Evolutionary conservation across 1,140 invertebrate genomes (phyloP).

Genomic region (Drosophila lacertosa): DNA sequence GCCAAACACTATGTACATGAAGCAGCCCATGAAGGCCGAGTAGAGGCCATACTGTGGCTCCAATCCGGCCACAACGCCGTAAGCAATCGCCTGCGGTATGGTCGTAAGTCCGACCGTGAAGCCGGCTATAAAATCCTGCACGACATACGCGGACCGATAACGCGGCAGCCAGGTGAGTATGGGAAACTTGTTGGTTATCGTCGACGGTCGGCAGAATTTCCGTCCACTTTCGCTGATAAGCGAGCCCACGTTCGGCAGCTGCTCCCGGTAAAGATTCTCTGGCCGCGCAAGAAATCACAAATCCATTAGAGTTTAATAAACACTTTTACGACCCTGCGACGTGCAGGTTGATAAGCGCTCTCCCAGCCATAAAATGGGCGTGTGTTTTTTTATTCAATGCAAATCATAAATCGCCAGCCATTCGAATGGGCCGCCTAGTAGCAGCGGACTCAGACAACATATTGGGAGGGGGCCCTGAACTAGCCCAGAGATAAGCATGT

Average conservation of each 20-base stretch:
- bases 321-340: constrained; percentile 16
- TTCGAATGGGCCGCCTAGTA: constrained; percentile 15
- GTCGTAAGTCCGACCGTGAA: constrained; percentile 93
- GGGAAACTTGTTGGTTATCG: constrained; percentile 86
- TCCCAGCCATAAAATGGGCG: not conserved
- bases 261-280: constrained; percentile 74
- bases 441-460: constrained; percentile 29
- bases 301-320: constrained; percentile 1
- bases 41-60: constrained; percentile 87
- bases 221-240: constrained; percentile 56
- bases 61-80: constrained; percentile 90
- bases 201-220: constrained; percentile 83
- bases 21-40: constrained; percentile 93
- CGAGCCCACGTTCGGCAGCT: constrained; percentile 57
- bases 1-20: constrained; percentile 93
- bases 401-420: constrained; percentile 24
- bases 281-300: constrained; percentile 4
- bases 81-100: constrained; percentile 94
- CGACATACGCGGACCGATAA: constrained; percentile 86
- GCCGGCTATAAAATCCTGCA: constrained; percentile 91
- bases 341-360: not conserved
- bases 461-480: not conserved
- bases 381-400: constrained; percentile 4
- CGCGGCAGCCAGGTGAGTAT: constrained; percentile 88
- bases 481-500: constrained; percentile 31